These are phyloP conservation scores for Polydrusus pterygomalis DNA, from an alignment of 2,888 invertebrate species.

Conservation along the genomic window DNA sequence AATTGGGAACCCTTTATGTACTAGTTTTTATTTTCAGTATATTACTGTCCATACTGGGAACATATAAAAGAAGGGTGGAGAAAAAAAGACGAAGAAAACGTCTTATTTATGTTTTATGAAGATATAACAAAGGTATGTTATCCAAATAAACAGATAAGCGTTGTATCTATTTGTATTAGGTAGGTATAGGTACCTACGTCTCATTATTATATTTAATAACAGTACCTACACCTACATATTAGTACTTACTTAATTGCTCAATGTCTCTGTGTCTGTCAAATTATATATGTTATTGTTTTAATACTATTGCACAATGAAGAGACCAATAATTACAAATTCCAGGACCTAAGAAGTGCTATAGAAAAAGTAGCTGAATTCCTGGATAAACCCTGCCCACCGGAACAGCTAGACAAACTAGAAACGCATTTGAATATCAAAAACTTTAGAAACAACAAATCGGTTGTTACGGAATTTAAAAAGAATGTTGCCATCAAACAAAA, in stretches of 20 bases:
- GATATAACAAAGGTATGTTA: constrained; percentile 78
- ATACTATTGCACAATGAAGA: too few species aligned
- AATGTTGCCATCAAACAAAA: constrained; percentile 69
- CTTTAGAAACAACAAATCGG: constrained; percentile 87
- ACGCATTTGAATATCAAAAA: constrained; percentile 86
- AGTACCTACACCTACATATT: too few species aligned
- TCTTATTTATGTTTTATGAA: constrained; percentile 88
- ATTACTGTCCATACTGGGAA: constrained; percentile 77
- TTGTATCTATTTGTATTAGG: too few species aligned
- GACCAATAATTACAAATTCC: constrained; percentile 59
- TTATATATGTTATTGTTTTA: too few species aligned
- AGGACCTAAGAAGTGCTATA: constrained; percentile 78
- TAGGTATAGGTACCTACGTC: too few species aligned
- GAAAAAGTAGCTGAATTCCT: constrained; percentile 78
- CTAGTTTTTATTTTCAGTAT: constrained; percentile 48
- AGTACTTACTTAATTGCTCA: too few species aligned
- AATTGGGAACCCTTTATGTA: too few species aligned
- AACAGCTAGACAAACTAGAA: constrained; percentile 77
- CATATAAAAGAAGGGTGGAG: constrained; percentile 87
- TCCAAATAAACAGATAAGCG: too few species aligned
- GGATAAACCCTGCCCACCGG: constrained; percentile 74
- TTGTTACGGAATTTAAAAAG: constrained; percentile 74
- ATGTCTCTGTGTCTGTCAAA: too few species aligned
- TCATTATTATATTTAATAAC: too few species aligned
- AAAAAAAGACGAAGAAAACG: constrained; percentile 78